Evolutionary conservation across 2,113 vertebrate genomes (phyloP).

Genomic region (Varanus salvator): DNA sequence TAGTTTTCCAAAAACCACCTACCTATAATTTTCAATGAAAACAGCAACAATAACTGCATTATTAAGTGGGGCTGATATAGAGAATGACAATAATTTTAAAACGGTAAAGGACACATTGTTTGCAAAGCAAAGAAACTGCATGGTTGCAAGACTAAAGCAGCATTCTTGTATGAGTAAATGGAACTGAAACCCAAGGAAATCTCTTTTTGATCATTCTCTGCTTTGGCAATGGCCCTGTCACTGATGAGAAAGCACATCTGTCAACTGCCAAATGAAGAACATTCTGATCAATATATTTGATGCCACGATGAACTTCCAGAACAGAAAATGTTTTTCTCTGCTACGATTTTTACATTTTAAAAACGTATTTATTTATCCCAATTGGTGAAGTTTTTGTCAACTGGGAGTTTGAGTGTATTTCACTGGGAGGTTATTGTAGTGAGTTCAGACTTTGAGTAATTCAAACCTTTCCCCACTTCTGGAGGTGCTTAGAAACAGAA

Average conservation of each 20-base stretch:
- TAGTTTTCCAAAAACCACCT: neutral
- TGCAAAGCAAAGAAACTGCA: neutral
- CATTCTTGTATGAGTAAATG: neutral
- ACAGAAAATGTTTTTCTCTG: neutral
- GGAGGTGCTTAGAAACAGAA: neutral
- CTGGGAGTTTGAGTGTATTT: neutral
- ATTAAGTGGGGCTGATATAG: neutral
- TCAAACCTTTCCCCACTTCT: neutral
- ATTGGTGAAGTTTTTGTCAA: neutral
- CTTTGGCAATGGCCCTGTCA: neutral
- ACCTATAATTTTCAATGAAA: neutral
- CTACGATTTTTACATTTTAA: neutral
- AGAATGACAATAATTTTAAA: conserved; percentile 4
- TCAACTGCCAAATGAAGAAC: neutral
- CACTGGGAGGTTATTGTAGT: neutral
- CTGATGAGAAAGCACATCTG: neutral
- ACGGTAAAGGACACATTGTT: neutral
- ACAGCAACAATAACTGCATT: neutral
- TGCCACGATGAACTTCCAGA: neutral
- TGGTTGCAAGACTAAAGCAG: neutral
- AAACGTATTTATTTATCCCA: neutral
- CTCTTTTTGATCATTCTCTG: neutral
- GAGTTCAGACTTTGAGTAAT: neutral
- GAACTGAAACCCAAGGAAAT: neutral
- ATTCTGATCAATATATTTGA: neutral